phyloP scores from a whole-genome alignment of 2,888 invertebrate species.

The Microplitis manilae region DNA sequence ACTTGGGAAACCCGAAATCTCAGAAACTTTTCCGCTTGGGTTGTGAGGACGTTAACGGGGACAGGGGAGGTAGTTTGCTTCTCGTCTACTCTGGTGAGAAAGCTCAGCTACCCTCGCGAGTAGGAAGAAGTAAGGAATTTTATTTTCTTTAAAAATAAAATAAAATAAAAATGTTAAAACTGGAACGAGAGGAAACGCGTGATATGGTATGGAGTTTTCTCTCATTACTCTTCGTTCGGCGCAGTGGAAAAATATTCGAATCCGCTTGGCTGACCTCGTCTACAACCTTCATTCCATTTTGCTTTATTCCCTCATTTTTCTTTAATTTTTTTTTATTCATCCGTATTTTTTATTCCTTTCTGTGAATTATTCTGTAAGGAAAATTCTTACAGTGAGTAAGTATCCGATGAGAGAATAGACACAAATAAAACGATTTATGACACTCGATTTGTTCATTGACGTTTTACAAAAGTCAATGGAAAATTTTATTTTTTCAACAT shows the following conservation, averaged over 20 bases:
- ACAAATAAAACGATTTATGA: conserved; percentile 65
- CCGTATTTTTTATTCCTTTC: conserved; percentile 27
- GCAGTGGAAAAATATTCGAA: conserved; percentile 58
- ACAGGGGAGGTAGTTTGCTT: conserved; percentile 42
- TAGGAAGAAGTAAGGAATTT: conserved; percentile 35
- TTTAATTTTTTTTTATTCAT: conserved; percentile 9
- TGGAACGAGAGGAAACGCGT: conserved; percentile 37
- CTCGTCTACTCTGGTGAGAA: conserved; percentile 14
- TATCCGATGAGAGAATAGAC: conserved; percentile 50
- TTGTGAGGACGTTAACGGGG: conserved; percentile 16
- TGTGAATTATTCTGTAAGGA: conserved; percentile 17
- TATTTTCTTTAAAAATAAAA: conserved; percentile 10
- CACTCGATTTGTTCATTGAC: conserved; percentile 63
- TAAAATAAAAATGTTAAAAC: conserved; percentile 36
- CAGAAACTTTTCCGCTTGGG: conserved; percentile 49
- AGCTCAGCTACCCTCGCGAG: conserved; percentile 26
- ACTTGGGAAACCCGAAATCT: conserved; percentile 42
- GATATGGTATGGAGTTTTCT: conserved; percentile 23
- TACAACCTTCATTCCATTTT: conserved; percentile 34
- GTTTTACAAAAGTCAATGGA: conserved; percentile 51
- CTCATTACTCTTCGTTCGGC: conserved; percentile 59
- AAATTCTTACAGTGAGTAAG: conserved; percentile 35
- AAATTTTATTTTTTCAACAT: conserved; percentile 45
- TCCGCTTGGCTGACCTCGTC: conserved; percentile 52
- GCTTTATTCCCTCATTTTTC: conserved; percentile 23